phyloP scores from a whole-genome alignment of 2,888 invertebrate genomes.

The Cistogaster globosa region DNA sequence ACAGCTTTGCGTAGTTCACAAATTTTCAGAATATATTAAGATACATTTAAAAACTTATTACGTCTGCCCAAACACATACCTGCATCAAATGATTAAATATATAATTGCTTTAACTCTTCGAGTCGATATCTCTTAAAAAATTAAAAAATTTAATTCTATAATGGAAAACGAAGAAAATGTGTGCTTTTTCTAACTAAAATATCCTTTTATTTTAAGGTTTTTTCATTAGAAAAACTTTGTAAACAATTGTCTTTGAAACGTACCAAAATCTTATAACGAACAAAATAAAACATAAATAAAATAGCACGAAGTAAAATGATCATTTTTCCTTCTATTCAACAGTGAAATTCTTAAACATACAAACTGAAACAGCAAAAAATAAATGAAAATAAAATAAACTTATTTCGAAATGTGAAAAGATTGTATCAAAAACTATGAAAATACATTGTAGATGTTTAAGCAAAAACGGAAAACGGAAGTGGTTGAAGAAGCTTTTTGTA shows the following conservation, averaged over 20 bases:
- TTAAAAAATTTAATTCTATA: slow-evolving; percentile 14
- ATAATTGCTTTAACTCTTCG: too few species aligned
- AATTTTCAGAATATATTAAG: too few species aligned
- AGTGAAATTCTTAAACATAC: slow-evolving; percentile 5
- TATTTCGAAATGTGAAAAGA: slow-evolving; percentile 60
- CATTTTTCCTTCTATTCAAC: slow-evolving; percentile 56
- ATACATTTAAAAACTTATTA: too few species aligned
- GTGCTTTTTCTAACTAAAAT: not conserved
- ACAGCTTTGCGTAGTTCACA: too few species aligned
- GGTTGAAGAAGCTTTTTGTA: slow-evolving; percentile 60
- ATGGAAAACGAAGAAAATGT: not conserved
- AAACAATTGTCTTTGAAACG: slow-evolving; percentile 70
- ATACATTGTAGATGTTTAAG: slow-evolving; percentile 48
- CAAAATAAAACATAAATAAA: slow-evolving; percentile 46
- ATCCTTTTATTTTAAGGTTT: slow-evolving; percentile 21
- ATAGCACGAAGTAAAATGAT: slow-evolving; percentile 54
- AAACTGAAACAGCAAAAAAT: slow-evolving; percentile 17
- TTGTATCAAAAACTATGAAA: slow-evolving; percentile 49
- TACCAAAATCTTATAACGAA: slow-evolving; percentile 62
- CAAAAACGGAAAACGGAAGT: slow-evolving; percentile 65
- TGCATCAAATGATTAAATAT: too few species aligned
- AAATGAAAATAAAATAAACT: slow-evolving; percentile 30
- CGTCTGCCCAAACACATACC: too few species aligned
- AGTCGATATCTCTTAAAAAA: not conserved
- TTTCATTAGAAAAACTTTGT: slow-evolving; percentile 56